Conservation (phyloP, 1,140 invertebrate species). For the Bilobella aurantiaca region DNA sequence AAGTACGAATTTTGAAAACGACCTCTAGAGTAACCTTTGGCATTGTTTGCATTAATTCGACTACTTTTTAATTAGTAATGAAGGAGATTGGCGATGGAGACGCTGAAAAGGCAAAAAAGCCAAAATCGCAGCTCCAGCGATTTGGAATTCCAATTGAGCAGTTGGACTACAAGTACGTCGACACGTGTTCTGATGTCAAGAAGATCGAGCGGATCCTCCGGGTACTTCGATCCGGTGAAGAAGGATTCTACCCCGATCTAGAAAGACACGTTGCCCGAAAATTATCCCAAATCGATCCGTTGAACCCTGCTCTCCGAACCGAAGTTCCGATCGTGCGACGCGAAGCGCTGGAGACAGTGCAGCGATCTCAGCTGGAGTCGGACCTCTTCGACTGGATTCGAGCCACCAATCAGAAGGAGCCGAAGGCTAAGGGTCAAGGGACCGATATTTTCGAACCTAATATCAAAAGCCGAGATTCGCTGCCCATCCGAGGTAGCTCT, state of each 20-base stretch:
- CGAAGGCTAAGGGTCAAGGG: background rate
- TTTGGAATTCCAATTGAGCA: constrained; percentile 50
- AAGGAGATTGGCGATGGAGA: background rate
- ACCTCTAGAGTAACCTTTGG: too few species aligned
- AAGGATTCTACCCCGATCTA: constrained; percentile 54
- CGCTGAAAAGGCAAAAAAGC: background rate
- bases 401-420: background rate
- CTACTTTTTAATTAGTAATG: too few species aligned
- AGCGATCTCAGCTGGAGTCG: constrained; percentile 40
- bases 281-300: constrained; percentile 45
- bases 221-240: constrained; percentile 55
- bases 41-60: too few species aligned
- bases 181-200: constrained; percentile 44
- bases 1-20: too few species aligned
- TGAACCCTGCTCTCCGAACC: constrained; percentile 45
- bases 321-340: constrained; percentile 43
- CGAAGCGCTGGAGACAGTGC: constrained; percentile 39
- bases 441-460: background rate
- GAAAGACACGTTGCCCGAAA: constrained; percentile 46
- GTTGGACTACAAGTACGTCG: constrained; percentile 50
- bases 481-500: background rate
- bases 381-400: constrained; percentile 39
- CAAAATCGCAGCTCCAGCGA: constrained; percentile 37
- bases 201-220: constrained; percentile 51
- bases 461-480: background rate